phyloP scores from a whole-genome alignment of 2,797 vertebrate genomes.

The Rhadinocentrus ornatus region DNA sequence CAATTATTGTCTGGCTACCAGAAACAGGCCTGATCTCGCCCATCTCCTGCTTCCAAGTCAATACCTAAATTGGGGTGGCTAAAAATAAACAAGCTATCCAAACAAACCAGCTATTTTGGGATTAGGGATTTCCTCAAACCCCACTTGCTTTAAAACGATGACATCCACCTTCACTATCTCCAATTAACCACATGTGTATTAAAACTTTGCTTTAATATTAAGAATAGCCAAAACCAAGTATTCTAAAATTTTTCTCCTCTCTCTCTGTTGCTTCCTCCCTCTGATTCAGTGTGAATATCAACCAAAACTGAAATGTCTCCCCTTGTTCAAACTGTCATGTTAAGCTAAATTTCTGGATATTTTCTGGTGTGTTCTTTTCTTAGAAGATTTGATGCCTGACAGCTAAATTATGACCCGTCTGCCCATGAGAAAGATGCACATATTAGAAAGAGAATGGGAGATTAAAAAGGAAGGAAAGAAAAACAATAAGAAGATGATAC shows the following conservation, averaged over 20 bases:
- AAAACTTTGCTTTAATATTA: neutral
- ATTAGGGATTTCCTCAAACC: constrained; percentile 47
- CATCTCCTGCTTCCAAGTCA: constrained; percentile 61
- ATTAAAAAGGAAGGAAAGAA: neutral
- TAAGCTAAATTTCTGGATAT: neutral
- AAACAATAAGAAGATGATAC: neutral
- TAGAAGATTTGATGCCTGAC: constrained; percentile 16
- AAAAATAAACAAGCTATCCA: constrained; percentile 68
- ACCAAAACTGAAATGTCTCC: neutral
- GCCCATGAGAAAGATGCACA: neutral
- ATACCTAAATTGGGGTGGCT: constrained; percentile 66
- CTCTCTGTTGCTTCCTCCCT: neutral
- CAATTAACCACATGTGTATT: constrained; percentile 1
- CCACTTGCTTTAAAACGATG: neutral
- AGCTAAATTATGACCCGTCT: constrained; percentile 6
- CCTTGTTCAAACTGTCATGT: neutral
- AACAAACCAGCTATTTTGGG: constrained; percentile 54
- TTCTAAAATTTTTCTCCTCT: neutral
- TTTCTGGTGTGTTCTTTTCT: constrained; percentile 5
- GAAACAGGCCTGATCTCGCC: constrained; percentile 53
- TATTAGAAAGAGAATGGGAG: neutral
- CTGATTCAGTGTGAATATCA: neutral
- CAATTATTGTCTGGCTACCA: constrained; percentile 67
- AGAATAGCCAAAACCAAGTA: neutral
- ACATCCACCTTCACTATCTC: constrained; percentile 12